Percentiles rank a stretch among this genome's conserved stretches.
These are phyloP conservation scores for Euwallacea similis DNA, from an alignment of 1,140 invertebrate genomes.

Conservation along the genomic window DNA sequence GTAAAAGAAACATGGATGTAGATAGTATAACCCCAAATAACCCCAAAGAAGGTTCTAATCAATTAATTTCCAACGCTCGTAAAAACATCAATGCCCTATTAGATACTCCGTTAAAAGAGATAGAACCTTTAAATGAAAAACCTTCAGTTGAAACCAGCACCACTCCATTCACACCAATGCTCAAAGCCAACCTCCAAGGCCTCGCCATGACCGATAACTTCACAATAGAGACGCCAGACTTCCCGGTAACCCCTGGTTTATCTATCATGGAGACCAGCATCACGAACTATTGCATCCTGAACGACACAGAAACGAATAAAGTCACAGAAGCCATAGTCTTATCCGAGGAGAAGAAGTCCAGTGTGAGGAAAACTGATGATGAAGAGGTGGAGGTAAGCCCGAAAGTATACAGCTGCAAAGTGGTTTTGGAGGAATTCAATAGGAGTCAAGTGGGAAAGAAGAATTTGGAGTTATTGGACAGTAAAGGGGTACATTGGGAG, in stretches of 20 bases:
- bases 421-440: constrained; percentile 41
- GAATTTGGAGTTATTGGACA: constrained; percentile 44
- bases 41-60: constrained; percentile 18
- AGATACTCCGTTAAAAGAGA: constrained; percentile 47
- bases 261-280: constrained; percentile 43
- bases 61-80: constrained; percentile 14
- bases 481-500: constrained; percentile 29
- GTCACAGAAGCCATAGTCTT: constrained; percentile 43
- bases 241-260: constrained; percentile 49
- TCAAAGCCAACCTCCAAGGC: constrained; percentile 47
- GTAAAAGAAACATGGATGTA: constrained; percentile 37
- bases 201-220: constrained; percentile 38
- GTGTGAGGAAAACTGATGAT: constrained; percentile 31
- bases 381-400: constrained; percentile 25
- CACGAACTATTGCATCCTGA: constrained; percentile 50
- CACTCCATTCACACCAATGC: constrained; percentile 48
- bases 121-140: constrained; percentile 38
- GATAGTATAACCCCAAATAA: constrained; percentile 25
- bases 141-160: constrained; percentile 4
- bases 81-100: constrained; percentile 39
- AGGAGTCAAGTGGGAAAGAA: constrained; percentile 44
- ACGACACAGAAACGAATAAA: constrained; percentile 50
- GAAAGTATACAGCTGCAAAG: constrained; percentile 19
- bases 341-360: constrained; percentile 43
- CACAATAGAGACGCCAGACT: constrained; percentile 47